phyloP scores from a whole-genome alignment of 2,113 vertebrate species.

The Papio anubis region DNA sequence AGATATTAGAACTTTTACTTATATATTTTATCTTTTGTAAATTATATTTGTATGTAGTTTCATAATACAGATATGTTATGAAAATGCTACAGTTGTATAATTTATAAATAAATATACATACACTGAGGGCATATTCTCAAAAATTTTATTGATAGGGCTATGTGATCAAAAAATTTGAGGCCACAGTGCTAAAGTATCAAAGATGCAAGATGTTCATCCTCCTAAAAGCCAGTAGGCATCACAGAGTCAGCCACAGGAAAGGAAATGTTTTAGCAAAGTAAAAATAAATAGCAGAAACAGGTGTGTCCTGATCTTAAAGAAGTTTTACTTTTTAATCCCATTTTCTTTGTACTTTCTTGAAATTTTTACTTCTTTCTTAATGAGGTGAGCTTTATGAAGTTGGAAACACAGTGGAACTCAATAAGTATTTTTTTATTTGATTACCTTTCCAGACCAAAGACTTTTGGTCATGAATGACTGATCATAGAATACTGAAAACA shows the following conservation, averaged over 20 bases:
- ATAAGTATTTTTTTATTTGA: conserved; percentile 48
- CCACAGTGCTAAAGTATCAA: neutral
- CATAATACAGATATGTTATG: neutral
- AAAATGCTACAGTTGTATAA: neutral
- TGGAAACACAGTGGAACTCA: neutral
- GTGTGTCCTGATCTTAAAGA: neutral
- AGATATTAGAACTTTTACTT: neutral
- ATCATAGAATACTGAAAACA: neutral
- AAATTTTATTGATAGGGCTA: neutral
- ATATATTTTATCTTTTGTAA: neutral
- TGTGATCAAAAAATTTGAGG: neutral
- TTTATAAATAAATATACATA: neutral
- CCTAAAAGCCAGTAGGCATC: neutral
- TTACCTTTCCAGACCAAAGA: conserved; percentile 54
- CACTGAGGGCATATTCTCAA: neutral
- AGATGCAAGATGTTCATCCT: neutral
- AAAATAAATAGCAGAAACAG: conserved; percentile 48
- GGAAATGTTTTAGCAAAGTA: conserved; percentile 9
- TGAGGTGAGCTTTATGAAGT: conserved; percentile 29
- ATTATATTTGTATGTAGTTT: neutral
- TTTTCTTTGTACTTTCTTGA: conserved; percentile 44
- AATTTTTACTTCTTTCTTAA: conserved; percentile 49
- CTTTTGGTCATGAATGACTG: conserved; percentile 16
- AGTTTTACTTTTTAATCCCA: neutral
- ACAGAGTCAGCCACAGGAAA: neutral